These are phyloP conservation scores for Turdus rufiventris DNA, from an alignment of 2,113 vertebrate genomes.

Conservation along the genomic window DNA sequence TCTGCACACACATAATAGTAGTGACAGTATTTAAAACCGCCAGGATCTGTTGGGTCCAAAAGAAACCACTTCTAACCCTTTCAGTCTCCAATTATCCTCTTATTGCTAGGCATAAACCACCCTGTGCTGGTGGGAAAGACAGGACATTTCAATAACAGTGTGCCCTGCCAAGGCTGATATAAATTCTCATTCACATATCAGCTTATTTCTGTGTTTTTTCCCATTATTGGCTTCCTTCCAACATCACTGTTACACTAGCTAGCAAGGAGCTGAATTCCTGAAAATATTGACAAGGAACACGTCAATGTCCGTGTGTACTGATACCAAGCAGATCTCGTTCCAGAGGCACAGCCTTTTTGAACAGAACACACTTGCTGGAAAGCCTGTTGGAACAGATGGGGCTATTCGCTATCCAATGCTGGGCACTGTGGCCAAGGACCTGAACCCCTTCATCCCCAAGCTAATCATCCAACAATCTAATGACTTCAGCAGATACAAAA, in stretches of 20 bases:
- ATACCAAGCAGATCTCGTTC: background rate
- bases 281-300: background rate
- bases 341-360: background rate
- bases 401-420: accelerated
- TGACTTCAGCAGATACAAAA: slow-evolving; percentile 1
- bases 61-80: background rate
- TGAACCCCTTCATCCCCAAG: background rate
- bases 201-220: background rate
- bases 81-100: background rate
- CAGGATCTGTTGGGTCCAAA: background rate
- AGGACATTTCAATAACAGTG: background rate
- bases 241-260: background rate
- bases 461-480: background rate
- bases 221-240: background rate
- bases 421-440: background rate
- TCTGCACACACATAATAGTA: background rate
- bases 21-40: background rate
- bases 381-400: background rate
- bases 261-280: background rate
- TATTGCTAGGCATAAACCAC: background rate
- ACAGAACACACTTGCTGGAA: background rate
- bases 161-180: background rate
- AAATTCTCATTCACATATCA: background rate
- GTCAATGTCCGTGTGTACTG: background rate
- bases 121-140: background rate